Percentiles rank a stretch among this genome's conserved stretches.
phyloP scores from a whole-genome alignment of 23 tunicate species.

The Oikopleura dioica region DNA sequence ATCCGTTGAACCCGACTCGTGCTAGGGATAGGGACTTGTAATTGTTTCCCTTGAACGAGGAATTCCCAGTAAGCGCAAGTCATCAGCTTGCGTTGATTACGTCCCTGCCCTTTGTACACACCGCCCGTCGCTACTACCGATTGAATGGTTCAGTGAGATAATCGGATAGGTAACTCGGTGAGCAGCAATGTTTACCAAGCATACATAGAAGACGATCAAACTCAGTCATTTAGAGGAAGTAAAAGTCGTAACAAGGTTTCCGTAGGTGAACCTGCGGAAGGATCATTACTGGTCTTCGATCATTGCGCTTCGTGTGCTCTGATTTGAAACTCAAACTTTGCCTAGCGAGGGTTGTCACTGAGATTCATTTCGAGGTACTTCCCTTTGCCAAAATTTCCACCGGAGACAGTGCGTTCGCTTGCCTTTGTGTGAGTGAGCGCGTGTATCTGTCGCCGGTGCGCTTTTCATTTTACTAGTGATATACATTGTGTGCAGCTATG shows the following conservation, averaged over 20 bases:
- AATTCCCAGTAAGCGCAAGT: slow-evolving; percentile 43
- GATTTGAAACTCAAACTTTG: no score
- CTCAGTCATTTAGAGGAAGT: slow-evolving; percentile 20
- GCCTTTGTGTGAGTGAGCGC: no score
- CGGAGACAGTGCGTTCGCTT: no score
- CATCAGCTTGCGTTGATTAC: slow-evolving; percentile 41
- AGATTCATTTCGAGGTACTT: no score
- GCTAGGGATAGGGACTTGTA: slow-evolving; percentile 35
- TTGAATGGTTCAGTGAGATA: slow-evolving; percentile 34
- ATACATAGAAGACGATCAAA: slow-evolving; percentile 26
- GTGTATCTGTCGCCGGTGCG: no score
- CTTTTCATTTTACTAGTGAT: no score
- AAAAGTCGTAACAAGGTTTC: slow-evolving; percentile 32
- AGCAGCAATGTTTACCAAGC: not conserved
- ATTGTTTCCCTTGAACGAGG: slow-evolving; percentile 38
- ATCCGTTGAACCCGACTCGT: slow-evolving; percentile 34
- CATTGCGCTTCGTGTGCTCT: no score
- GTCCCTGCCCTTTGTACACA: slow-evolving; percentile 69
- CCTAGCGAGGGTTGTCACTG: no score
- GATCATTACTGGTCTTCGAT: slow-evolving; percentile 34
- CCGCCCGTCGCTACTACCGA: slow-evolving; percentile 57
- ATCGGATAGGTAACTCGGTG: slow-evolving; percentile 17
- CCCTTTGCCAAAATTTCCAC: no score
- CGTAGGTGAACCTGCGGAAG: slow-evolving; percentile 25
- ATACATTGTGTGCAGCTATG: no score